Evolutionary conservation across 2,888 invertebrate species (phyloP).

Genomic region (Cerastoderma edule): DNA sequence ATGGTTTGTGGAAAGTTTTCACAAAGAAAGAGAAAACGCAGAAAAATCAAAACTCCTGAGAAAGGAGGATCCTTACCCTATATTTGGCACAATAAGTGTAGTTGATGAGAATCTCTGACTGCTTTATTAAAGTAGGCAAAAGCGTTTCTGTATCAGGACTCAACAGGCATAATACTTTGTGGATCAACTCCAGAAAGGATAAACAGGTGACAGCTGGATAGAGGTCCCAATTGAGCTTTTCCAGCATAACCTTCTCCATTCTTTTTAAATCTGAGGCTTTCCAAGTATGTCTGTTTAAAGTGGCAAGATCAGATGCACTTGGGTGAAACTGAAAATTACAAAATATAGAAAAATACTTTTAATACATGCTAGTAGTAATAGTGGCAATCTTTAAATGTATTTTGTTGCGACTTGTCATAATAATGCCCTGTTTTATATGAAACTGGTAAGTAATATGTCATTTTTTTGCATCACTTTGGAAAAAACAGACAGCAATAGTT

Average conservation of each 20-base stretch:
- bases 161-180: constrained; percentile 38
- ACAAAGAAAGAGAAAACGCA: too few species aligned
- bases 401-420: too few species aligned
- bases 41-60: too few species aligned
- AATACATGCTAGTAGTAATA: too few species aligned
- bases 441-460: too few species aligned
- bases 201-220: constrained; percentile 73
- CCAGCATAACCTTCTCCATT: constrained; percentile 80
- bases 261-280: constrained; percentile 77
- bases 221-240: constrained; percentile 77
- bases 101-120: constrained; percentile 64
- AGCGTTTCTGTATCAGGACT: constrained; percentile 32
- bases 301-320: constrained; percentile 70
- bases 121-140: constrained; percentile 45
- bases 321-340: constrained; percentile 73
- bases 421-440: too few species aligned
- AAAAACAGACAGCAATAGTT: too few species aligned
- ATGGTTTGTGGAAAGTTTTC: too few species aligned
- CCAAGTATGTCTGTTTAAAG: constrained; percentile 76
- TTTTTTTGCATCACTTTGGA: too few species aligned
- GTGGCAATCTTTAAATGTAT: too few species aligned
- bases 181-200: constrained; percentile 68
- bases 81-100: constrained; percentile 60
- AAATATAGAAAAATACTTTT: too few species aligned
- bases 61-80: too few species aligned